Conservation (phyloP, 2,797 vertebrate genomes). For the Cossypha polioptera region DNA sequence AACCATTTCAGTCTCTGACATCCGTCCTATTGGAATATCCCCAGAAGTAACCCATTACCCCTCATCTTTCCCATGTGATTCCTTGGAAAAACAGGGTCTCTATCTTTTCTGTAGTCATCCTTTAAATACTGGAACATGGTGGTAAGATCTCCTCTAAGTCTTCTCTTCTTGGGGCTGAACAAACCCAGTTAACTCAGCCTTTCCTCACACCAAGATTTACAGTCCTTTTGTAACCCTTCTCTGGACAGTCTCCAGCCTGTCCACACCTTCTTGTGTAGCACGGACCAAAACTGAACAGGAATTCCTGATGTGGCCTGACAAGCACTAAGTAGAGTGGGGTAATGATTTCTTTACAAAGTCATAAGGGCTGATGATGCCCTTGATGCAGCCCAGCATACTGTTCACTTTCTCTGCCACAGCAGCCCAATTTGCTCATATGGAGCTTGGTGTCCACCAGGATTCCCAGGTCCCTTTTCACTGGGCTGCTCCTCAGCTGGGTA, state of each 20-base stretch:
- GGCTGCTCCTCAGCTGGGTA: background rate
- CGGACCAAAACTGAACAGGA: rapidly evolving
- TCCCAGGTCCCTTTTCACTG: background rate
- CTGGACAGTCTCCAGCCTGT: too few species aligned
- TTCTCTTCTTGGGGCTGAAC: background rate
- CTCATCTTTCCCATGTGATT: background rate
- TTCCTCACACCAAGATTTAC: background rate
- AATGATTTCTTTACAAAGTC: background rate
- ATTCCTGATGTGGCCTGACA: background rate
- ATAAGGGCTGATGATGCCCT: too few species aligned
- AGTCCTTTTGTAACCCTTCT: background rate
- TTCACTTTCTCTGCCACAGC: background rate
- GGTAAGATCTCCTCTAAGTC: background rate
- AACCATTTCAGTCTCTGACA: background rate
- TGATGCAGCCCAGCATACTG: background rate
- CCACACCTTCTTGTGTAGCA: too few species aligned
- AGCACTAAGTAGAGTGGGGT: background rate
- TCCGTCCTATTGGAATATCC: background rate
- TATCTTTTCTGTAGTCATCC: background rate
- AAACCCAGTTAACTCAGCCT: background rate
- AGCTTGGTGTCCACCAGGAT: background rate
- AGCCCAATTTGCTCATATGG: background rate
- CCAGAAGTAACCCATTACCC: background rate
- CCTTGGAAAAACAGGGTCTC: background rate
- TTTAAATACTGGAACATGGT: background rate